phyloP scores from a whole-genome alignment of 2,113 vertebrate species.

The Oryctolagus cuniculus region mOryCun1.1 NC_091433.1:172718001-172718500 shows the following conservation, averaged over 20 bases:
- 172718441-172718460: no score
- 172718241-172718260: neutral
- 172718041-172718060: neutral
- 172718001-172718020: neutral
- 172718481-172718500: no score
- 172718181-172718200: neutral
- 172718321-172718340: constrained; percentile 28
- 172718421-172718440: no score
- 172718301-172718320: neutral
- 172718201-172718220: neutral
- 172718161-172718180: neutral
- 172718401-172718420: no score
- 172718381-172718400: no score
- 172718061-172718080: neutral
- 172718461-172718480: no score
- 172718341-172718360: no score
- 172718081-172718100: neutral
- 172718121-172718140: neutral
- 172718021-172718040: neutral
- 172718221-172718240: neutral
- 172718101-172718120: neutral
- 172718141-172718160: neutral
- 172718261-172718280: neutral
- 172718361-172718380: no score
- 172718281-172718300: neutral